Evolutionary conservation across 2,888 invertebrate species (phyloP).

Genomic region (Drosophila nigritarsus): DNA sequence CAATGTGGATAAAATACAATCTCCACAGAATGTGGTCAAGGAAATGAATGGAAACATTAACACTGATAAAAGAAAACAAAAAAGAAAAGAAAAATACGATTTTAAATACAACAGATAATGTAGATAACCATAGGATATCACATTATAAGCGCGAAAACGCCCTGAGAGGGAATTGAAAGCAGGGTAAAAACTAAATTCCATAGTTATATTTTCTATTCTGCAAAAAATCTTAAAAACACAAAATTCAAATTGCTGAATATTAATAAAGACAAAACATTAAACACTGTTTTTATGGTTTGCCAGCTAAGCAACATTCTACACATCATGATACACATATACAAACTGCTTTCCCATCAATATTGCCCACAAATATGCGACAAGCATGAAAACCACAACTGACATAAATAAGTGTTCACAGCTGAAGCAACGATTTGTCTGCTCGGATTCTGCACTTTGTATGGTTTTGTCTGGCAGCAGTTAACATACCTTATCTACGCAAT

Average conservation of each 20-base stretch:
- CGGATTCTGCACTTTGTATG: neutral
- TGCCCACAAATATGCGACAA: constrained; percentile 3
- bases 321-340: neutral
- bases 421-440: constrained; percentile 6
- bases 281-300: neutral
- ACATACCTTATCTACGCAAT: constrained; percentile 12
- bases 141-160: neutral
- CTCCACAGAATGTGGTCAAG: neutral
- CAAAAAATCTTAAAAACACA: neutral
- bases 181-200: too few species aligned
- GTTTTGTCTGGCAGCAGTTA: constrained; percentile 7
- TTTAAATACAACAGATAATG: neutral
- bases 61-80: neutral
- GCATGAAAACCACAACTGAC: constrained; percentile 1
- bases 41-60: neutral
- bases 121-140: neutral
- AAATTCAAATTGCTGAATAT: neutral
- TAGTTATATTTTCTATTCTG: neutral
- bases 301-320: neutral
- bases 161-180: neutral
- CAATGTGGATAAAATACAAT: neutral
- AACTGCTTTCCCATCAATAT: neutral
- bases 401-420: constrained; percentile 1
- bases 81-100: neutral
- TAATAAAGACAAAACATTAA: neutral